Conservation (phyloP, 2,797 vertebrate species). For the Urocyon cinereoargenteus region DNA sequence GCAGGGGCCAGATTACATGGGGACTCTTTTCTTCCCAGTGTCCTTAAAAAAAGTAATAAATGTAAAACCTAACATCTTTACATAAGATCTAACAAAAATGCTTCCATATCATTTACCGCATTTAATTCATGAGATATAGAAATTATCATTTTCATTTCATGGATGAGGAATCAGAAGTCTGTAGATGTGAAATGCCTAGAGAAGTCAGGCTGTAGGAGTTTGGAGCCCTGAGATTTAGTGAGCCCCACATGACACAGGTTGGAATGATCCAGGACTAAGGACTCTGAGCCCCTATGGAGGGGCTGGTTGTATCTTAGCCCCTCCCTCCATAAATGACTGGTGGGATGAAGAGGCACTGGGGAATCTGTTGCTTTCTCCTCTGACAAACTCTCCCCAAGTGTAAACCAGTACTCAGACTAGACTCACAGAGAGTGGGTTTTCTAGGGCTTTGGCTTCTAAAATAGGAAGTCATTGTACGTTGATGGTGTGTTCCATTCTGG, state of each 20-base stretch:
- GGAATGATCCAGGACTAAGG: neutral
- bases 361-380: neutral
- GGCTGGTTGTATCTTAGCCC: neutral
- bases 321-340: neutral
- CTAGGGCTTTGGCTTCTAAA: neutral
- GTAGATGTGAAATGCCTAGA: neutral
- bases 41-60: neutral
- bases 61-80: neutral
- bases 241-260: neutral
- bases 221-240: neutral
- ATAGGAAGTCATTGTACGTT: neutral
- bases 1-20: neutral
- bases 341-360: neutral
- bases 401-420: neutral
- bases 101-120: neutral
- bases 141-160: neutral
- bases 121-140: neutral
- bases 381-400: neutral
- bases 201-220: neutral
- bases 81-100: neutral
- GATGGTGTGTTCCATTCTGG: neutral
- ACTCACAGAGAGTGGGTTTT: neutral
- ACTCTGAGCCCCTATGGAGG: too few relatives aligned
- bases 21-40: too few relatives aligned
- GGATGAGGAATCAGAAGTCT: neutral